A percentile compares a stretch with the other conserved stretches of the same genome.
These are phyloP conservation scores for Melanotus villosus DNA, from an alignment of 2,888 invertebrate species.

Conservation along the genomic window DNA sequence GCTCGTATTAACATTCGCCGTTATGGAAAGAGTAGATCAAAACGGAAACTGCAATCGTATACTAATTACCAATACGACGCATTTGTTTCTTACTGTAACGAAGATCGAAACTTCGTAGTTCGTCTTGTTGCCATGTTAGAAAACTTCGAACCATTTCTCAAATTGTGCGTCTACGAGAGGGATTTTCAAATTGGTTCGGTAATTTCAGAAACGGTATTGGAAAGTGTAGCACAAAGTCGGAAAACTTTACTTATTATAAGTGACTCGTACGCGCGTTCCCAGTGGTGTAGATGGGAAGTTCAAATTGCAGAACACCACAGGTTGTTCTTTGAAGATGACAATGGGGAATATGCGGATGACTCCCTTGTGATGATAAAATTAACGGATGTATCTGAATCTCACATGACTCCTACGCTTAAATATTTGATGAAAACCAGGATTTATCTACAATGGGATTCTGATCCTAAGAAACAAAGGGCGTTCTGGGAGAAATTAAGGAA, in stretches of 20 bases:
- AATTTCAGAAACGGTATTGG: slow-evolving; percentile 77
- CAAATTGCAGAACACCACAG: slow-evolving; percentile 78
- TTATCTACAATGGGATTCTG: slow-evolving; percentile 75
- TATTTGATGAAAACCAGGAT: slow-evolving; percentile 76
- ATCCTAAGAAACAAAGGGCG: slow-evolving; percentile 61
- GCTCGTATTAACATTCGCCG: slow-evolving; percentile 71
- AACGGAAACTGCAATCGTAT: slow-evolving; percentile 56
- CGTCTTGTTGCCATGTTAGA: slow-evolving; percentile 75
- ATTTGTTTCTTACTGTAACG: slow-evolving; percentile 75
- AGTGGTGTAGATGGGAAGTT: slow-evolving; percentile 82
- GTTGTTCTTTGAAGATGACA: slow-evolving; percentile 71
- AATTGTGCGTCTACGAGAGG: slow-evolving; percentile 79
- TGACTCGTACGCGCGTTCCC: slow-evolving; percentile 77
- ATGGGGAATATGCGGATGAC: slow-evolving; percentile 70
- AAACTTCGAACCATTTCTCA: slow-evolving; percentile 72
- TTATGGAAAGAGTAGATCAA: slow-evolving; percentile 58
- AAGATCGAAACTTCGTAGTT: slow-evolving; percentile 75
- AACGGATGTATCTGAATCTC: slow-evolving; percentile 72
- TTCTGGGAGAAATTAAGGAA: slow-evolving; percentile 65
- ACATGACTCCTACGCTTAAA: slow-evolving; percentile 74
- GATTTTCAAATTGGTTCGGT: slow-evolving; percentile 77
- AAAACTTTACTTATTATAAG: slow-evolving; percentile 78
- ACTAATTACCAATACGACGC: slow-evolving; percentile 72
- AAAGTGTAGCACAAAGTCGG: slow-evolving; percentile 75
- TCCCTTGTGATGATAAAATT: slow-evolving; percentile 76